Base-by-base conservation (phyloP, 2,113 vertebrate genomes). In the Varanus komodoensis region DNA sequence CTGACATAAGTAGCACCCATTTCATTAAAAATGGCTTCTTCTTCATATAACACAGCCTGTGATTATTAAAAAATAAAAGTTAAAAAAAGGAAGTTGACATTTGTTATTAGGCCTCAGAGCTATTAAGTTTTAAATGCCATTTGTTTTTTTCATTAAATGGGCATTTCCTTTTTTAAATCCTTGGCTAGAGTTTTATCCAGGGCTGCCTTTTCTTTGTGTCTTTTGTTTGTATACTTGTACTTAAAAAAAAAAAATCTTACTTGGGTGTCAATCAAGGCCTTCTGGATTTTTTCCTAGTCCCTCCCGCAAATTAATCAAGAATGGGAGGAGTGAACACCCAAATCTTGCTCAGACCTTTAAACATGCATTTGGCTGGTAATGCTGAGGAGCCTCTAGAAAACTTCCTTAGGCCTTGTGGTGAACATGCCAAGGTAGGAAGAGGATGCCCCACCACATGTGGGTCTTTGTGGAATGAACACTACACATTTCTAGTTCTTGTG, bases 71-170 rank as follows among this genome's bases (percentile, higher is more conserved):
- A 88, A 44, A 82, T 6, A 86, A 91, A 19, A 84, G 89, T 89
- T 0, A 82, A 84, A 85, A 92, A 94, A 93, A 12, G 54, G 54
- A 87, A 91, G 93, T 93, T 75, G 85, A 71, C 89, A 92, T 94
- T 93, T 95, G 91, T 75, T 89, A 84, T 93, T 92, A 88, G 93
- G 50, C 86, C 85, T 93, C 32, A 87, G 91, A 89, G 80, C 89
- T 89, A 90, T 95, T 92, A 93, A 92, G 81, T 96, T 96, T 94
- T 93, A 94, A 94, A 95, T 95, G 83, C 84, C 93, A 93, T 95
- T 93, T 96, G 67, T 89, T 92, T 95, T 93, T 95, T 95, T 95
- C 91, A 96, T 96, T 96, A 94, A 88, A 94, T 93, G 86, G 87
- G 91, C 69, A 92, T 94, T 96, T 89, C 92, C 89, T 0, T 89